These are phyloP conservation scores for Lasioglossum morio DNA, from an alignment of 2,888 invertebrate species.

Conservation along the genomic window DNA sequence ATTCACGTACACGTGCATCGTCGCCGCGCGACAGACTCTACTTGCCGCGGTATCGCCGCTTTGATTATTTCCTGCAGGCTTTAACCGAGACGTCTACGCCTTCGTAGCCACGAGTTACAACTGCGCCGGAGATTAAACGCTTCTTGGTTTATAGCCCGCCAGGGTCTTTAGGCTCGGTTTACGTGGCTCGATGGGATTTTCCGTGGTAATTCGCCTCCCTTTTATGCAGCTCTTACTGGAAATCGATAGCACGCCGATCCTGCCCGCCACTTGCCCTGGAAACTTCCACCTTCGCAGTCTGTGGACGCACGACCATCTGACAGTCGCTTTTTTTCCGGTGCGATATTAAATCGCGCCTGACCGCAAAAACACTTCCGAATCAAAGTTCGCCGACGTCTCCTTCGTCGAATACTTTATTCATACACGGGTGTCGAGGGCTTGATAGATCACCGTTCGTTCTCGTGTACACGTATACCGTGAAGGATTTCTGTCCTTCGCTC, in stretches of 20 bases:
- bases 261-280: background rate
- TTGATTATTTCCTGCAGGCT: constrained; percentile 73
- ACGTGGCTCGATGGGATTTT: constrained; percentile 53
- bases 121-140: constrained; percentile 67
- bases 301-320: background rate
- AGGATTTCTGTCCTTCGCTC: background rate
- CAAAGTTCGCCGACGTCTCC: background rate
- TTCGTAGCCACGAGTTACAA: constrained; percentile 54
- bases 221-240: constrained; percentile 50
- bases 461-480: background rate
- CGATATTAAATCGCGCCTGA: background rate
- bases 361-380: background rate
- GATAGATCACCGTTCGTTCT: background rate
- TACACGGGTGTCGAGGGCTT: background rate
- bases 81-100: constrained; percentile 65
- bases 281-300: background rate
- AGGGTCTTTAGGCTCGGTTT: constrained; percentile 55
- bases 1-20: constrained; percentile 49
- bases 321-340: no score
- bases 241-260: constrained; percentile 54
- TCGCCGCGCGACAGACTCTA: constrained; percentile 22
- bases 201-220: constrained; percentile 23
- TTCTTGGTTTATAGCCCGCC: constrained; percentile 57
- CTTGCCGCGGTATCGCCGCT: constrained; percentile 59
- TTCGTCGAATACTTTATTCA: background rate